Evolutionary conservation across 2,113 vertebrate genomes (phyloP), one percentile per base, ranked within the genome.

Genomic region (Anarrhichthys ocellatus): DNA sequence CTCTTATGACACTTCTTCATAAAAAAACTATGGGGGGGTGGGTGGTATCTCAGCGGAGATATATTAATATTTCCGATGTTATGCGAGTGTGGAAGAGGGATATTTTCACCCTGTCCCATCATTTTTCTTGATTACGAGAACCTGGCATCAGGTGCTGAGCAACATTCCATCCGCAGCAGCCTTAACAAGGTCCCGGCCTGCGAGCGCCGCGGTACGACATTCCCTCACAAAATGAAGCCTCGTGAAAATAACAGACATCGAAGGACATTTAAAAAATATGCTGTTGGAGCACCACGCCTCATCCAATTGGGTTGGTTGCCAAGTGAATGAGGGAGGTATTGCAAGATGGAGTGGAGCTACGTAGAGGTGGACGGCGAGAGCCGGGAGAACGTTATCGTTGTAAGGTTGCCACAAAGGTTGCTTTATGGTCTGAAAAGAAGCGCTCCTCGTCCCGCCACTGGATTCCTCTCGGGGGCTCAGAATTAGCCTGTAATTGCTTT

Each of bases 381-480:
- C 73, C 81, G 78, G 72, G 64, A 63, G 88, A 86, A 90, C 69
- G 27, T 89, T 87, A 87, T 89, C 78, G 79, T 46, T 76, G 84
- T 93, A 94, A 93, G 27, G 27, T 27, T 92, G 91, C 86, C 72
- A 90, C 92, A 93, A 93, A 89, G 88, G 88, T 91, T 72, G 87
- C 64, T 88, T 84, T 74, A 80, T 69, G 84, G 61, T 36, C 81
- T 83, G 86, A 90, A 59, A 89, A 87, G 87, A 65, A 90, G 74
- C 34, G 58, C 79, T 75, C 34, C 78, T 79, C 56, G 52, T 88
- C 65, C 87, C 76, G 50, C 84, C 80, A 50, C 81, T 65, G 80
- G 81, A 92, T 84, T 83, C 72, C 82, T 76, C 88, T 90, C 74
- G 0, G 36, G 70, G 81, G 89, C 73, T 92, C 80, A 85, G 83